phyloP scores from a whole-genome alignment of 2,113 vertebrate species.

The Prinia subflava region DNA sequence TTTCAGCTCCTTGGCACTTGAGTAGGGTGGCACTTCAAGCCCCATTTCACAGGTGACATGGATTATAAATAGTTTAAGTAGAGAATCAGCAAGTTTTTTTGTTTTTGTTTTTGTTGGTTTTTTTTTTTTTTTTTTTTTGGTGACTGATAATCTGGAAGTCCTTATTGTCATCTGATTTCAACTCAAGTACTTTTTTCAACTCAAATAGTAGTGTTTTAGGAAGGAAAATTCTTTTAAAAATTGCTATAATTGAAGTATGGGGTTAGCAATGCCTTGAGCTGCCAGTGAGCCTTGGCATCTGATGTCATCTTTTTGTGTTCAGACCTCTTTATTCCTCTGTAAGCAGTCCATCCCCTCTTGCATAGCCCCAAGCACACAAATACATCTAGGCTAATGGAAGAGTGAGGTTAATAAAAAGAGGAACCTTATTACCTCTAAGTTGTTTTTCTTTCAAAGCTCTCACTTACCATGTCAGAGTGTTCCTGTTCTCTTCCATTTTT shows the following conservation, averaged over 20 bases:
- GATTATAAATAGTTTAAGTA: neutral
- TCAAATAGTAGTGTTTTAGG: neutral
- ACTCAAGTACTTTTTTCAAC: neutral
- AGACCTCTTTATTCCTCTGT: neutral
- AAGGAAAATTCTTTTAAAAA: neutral
- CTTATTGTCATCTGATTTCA: neutral
- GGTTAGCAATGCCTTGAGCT: neutral
- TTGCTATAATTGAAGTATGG: neutral
- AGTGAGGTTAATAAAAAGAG: neutral
- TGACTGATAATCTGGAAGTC: neutral
- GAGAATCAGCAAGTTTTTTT: neutral
- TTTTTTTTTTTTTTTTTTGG: neutral
- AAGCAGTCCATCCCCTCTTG: neutral
- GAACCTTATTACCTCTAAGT: conserved; percentile 6
- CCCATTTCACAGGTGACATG: neutral
- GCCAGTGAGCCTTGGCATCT: neutral
- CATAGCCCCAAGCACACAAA: neutral
- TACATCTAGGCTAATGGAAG: conserved; percentile 7
- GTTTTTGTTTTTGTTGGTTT: neutral
- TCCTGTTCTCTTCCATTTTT: neutral
- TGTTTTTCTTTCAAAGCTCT: neutral
- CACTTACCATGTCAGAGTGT: neutral
- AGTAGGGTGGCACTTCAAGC: neutral
- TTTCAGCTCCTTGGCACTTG: neutral
- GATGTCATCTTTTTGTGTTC: neutral